Percentiles rank a stretch among this genome's conserved stretches.
Evolutionary conservation across 2,113 vertebrate species (phyloP).

Genomic region (Megalops atlanticus): DNA sequence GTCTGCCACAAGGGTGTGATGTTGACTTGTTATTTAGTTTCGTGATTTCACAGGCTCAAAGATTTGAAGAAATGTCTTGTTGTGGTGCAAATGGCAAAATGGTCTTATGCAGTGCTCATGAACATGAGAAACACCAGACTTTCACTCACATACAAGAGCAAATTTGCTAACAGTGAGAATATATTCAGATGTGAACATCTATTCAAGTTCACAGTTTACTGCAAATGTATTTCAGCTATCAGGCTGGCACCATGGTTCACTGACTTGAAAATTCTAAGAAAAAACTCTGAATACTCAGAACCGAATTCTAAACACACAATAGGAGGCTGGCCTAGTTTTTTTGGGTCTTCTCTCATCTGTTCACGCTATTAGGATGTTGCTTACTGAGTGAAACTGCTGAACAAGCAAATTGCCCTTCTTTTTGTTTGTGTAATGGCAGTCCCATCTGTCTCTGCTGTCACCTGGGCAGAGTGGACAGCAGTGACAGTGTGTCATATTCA

Average conservation of each 20-base stretch:
- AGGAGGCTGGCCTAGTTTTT: neutral
- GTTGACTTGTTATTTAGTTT: slow-evolving; percentile 5
- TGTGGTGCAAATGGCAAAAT: too few relatives aligned
- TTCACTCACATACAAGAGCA: too few relatives aligned
- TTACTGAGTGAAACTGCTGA: too few relatives aligned
- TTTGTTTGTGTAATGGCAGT: neutral
- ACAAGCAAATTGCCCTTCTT: neutral
- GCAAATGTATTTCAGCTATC: too few relatives aligned
- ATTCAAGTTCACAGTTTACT: too few relatives aligned
- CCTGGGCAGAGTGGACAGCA: neutral
- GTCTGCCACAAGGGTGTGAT: slow-evolving; percentile 22
- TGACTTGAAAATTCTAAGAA: neutral
- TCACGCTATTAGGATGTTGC: neutral
- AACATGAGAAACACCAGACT: too few relatives aligned
- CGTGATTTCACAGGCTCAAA: neutral
- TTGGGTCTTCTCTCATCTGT: neutral
- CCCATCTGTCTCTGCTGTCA: neutral
- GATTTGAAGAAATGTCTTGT: too few relatives aligned
- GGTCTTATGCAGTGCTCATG: too few relatives aligned
- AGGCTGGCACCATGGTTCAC: too few relatives aligned
- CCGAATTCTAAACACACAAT: neutral
- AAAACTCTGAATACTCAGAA: neutral
- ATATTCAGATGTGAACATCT: too few relatives aligned
- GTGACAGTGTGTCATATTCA: neutral
- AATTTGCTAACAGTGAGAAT: too few relatives aligned